These are phyloP conservation scores for Siniperca undulata DNA, from an alignment of 2,797 vertebrate genomes.

Conservation along the genomic window DNA sequence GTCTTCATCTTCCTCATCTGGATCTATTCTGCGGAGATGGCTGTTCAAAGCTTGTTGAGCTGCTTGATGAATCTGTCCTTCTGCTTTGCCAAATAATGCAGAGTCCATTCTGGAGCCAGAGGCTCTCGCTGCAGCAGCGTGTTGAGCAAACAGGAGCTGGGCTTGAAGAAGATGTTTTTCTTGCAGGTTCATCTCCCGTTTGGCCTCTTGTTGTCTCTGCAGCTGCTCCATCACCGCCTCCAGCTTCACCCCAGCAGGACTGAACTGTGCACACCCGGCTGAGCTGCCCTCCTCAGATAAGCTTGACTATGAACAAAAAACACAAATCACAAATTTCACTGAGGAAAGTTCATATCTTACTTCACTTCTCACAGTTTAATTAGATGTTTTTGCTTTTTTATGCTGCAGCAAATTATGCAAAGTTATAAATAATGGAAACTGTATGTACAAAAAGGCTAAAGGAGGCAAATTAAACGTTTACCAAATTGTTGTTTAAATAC, in stretches of 20 bases:
- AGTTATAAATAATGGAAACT: not conserved
- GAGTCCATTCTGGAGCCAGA: conserved; percentile 73
- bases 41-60: conserved; percentile 75
- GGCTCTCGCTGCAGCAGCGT: conserved; percentile 84
- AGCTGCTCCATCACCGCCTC: conserved; percentile 94
- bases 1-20: conserved; percentile 73
- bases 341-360: not conserved
- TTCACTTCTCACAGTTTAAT: not conserved
- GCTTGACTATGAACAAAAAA: conserved; percentile 68
- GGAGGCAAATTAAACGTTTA: not conserved
- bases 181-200: conserved; percentile 91
- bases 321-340: not conserved
- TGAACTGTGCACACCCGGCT: conserved; percentile 82
- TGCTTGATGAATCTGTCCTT: conserved; percentile 71
- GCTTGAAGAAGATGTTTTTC: conserved; percentile 90
- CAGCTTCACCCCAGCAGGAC: conserved; percentile 88
- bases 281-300: conserved; percentile 80
- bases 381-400: not conserved
- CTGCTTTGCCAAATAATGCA: conserved; percentile 78
- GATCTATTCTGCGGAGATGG: conserved; percentile 75
- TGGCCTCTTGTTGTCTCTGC: conserved; percentile 90
- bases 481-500: not conserved
- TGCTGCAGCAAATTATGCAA: not conserved
- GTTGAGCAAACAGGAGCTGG: conserved; percentile 90
- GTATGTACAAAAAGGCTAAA: not conserved